These are phyloP conservation scores for Catocala nupta DNA, from an alignment of 2,888 invertebrate genomes.

Conservation along the genomic window DNA sequence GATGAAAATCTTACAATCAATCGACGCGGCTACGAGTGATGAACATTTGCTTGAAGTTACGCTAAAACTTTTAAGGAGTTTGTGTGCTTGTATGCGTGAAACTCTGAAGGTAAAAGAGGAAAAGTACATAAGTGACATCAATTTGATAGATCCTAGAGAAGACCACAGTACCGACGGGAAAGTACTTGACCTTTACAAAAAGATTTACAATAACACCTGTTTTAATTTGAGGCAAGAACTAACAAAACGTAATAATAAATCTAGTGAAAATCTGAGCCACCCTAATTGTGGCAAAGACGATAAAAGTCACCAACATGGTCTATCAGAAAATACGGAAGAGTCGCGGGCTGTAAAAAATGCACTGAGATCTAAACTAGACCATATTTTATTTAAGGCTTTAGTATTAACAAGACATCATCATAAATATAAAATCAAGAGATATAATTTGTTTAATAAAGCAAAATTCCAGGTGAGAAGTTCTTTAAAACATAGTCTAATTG, in stretches of 20 bases:
- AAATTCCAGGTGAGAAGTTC: slow-evolving; percentile 32
- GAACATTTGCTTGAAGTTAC: slow-evolving; percentile 71
- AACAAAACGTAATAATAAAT: slow-evolving; percentile 50
- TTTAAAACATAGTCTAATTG: slow-evolving; percentile 60
- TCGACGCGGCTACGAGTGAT: slow-evolving; percentile 70
- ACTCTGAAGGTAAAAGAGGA: slow-evolving; percentile 61
- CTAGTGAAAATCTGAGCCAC: slow-evolving; percentile 42
- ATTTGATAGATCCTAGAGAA: slow-evolving; percentile 46
- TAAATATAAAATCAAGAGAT: slow-evolving; percentile 67
- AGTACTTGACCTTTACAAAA: slow-evolving; percentile 65
- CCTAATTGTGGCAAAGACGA: slow-evolving; percentile 44
- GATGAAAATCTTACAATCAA: slow-evolving; percentile 66
- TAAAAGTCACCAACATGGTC: slow-evolving; percentile 5
- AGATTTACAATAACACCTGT: slow-evolving; percentile 75
- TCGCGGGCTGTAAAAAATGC: slow-evolving; percentile 15
- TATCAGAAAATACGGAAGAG: slow-evolving; percentile 15
- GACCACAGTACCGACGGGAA: slow-evolving; percentile 37
- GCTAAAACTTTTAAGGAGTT: slow-evolving; percentile 69
- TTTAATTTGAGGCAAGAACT: slow-evolving; percentile 62
- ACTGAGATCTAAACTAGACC: slow-evolving; percentile 45
- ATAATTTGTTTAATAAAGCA: slow-evolving; percentile 60
- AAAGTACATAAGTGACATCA: slow-evolving; percentile 47
- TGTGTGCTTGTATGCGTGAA: slow-evolving; percentile 75
- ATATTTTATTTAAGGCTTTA: slow-evolving; percentile 65
- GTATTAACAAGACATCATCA: slow-evolving; percentile 63